Base-by-base conservation (phyloP, 2,888 invertebrate genomes). In the Rotaria socialis region DNA sequence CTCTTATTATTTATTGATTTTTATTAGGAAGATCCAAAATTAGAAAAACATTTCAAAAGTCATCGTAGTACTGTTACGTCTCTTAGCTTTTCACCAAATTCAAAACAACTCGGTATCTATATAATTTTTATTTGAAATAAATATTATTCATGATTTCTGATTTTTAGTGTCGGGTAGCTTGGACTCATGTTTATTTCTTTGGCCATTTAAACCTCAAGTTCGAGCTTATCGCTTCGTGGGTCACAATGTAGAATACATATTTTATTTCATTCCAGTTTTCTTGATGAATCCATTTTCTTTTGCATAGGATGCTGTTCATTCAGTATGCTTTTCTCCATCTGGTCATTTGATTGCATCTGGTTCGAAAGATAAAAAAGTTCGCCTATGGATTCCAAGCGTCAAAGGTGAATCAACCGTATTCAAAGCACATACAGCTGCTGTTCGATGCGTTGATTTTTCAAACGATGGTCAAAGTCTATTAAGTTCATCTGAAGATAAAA, bases 351-450 rank as follows among this genome's bases (percentile, higher is more conserved):
- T 97, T 89, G 96, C 95, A 0, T 95, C 96, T 7, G 94, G 94
- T 43, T 96, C 96, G 0, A 93, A 94, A 86, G 96, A 96, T 90
- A 93, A 94, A 90, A 94, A 94, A 19, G 94, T 96, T 0, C 92
- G 95, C 88, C 91, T 97, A 60, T 97, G 96, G 96, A 94, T 95
- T 85, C 96, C 96, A 0, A 94, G 94, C 87, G 93, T 96, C 7
- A 91, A 92, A 89, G 92, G 91, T 50, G 94, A 94, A 88, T 94
- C 94, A 0, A 93, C 94, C 6, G 94, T 94, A 89, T 95, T 95
- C 90, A 93, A 93, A 90, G 95, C 95, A 3, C 96, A 96, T 90
- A 93, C 93, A 84, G 94, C 94, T 86, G 93, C 94, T 43, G 94
- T 96, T 0, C 93, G 95, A 86, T 94, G 95, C 86, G 94, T 96